phyloP scores from a whole-genome alignment of 2,888 invertebrate species.

The Drosophila melanosoma region DNA sequence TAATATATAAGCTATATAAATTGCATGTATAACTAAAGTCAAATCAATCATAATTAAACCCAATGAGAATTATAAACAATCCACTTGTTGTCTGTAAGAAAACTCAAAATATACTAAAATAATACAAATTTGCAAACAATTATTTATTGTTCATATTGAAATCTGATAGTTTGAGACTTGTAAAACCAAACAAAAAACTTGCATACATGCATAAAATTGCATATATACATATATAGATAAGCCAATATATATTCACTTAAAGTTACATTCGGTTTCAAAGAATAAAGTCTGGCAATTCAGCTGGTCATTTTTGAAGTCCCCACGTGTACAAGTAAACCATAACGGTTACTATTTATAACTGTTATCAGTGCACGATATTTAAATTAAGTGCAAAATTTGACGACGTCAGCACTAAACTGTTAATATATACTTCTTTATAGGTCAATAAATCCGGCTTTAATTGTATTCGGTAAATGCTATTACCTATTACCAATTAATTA shows the following conservation, averaged over 20 bases:
- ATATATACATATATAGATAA: background rate
- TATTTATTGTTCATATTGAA: background rate
- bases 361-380: slow-evolving; percentile 34
- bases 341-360: background rate
- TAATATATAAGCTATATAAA: too few species aligned
- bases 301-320: slow-evolving; percentile 22
- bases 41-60: background rate
- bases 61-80: slow-evolving; percentile 1
- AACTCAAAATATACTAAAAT: background rate
- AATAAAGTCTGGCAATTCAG: slow-evolving; percentile 12
- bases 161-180: background rate
- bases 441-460: too few species aligned
- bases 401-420: too few species aligned
- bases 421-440: too few species aligned
- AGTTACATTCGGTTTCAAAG: slow-evolving; percentile 15
- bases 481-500: too few species aligned
- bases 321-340: background rate
- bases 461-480: too few species aligned
- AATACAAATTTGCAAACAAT: background rate
- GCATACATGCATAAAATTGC: background rate
- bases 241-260: background rate
- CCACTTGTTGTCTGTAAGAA: background rate
- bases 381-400: too few species aligned
- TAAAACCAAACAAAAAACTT: background rate
- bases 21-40: too few species aligned